phyloP scores from a whole-genome alignment of 2,113 vertebrate species.

The Erpornis zantholeuca region DNA sequence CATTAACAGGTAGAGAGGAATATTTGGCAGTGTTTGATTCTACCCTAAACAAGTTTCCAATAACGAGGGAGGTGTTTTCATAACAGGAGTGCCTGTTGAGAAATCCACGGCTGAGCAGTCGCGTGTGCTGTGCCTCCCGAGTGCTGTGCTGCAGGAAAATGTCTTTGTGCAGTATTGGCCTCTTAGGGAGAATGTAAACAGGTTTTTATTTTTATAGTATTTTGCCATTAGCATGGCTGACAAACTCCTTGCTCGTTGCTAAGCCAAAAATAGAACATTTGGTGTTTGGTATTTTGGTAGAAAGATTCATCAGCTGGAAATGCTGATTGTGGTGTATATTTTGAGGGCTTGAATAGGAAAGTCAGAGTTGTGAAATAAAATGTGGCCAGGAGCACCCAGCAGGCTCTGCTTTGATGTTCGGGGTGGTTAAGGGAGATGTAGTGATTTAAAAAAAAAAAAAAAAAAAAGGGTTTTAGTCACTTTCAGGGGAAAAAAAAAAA shows the following conservation, averaged over 20 bases:
- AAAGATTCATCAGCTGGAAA: background rate
- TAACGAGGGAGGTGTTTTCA: constrained; percentile 46
- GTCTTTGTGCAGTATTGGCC: background rate
- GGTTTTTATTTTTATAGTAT: background rate
- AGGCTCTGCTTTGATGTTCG: background rate
- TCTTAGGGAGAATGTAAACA: background rate
- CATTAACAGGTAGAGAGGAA: background rate
- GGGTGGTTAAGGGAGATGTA: background rate
- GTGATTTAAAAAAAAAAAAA: rapidly evolving
- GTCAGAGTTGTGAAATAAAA: background rate
- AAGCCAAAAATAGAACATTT: background rate
- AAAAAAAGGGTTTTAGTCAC: background rate
- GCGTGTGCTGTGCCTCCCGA: background rate
- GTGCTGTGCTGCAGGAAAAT: background rate
- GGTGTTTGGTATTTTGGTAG: too few relatives aligned
- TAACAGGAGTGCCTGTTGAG: constrained; percentile 35
- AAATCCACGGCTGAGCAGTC: background rate
- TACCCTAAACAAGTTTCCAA: constrained; percentile 45
- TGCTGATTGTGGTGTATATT: background rate
- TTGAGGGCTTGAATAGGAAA: background rate
- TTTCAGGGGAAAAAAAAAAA: background rate
- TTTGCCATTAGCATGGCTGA: background rate
- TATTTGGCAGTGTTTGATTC: constrained; percentile 5
- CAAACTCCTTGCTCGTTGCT: background rate
- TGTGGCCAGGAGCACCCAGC: background rate